Base-by-base conservation (phyloP, 2,797 vertebrate genomes). In the Potorous gilbertii region DNA sequence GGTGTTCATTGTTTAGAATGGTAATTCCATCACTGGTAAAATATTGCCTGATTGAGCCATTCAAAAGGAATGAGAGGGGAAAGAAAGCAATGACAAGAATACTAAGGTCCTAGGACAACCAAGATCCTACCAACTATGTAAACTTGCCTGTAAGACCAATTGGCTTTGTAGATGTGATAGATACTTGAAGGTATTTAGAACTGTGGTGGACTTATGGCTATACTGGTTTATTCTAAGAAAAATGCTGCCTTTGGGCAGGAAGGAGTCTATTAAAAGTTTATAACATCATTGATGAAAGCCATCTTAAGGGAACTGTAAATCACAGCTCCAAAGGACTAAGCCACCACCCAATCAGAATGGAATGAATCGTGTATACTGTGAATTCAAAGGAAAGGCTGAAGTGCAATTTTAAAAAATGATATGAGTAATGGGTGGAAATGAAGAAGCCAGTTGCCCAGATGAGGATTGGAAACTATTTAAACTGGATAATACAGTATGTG, bases 381-480 rank as follows among this genome's bases (percentile, higher is more conserved):
- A 97, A 95, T 56, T 87, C 29, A 92, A 91, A 95, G 40, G 94
- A 95, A 96, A 96, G 54, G 94, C 92, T 98, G 93, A 98, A 94
- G 93, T 96, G 56, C 94, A 95, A 94, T 95, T 96, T 13, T 87
- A 94, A 66, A 90, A 96, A 93, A 62, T 94, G 91, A 94, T 46
- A 95, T 95, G 96, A 95, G 91, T 95, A 94, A 96, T 97, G 95
- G 91, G 90, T 54, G 92, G 95, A 97, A 95, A 89, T 91, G 92
- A 96, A 93, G 97, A 96, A 97, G 90, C 54, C 27, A 40, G 6
- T 0, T 0, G 95, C 97, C 62, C 95, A 2, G 18, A 56, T 93
- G 95, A 97, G 90, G 96, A 95, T 92, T 93, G 96, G 96, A 97
- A 97, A 97, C 95, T 98, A 96, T 93, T 96, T 96, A 97, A 95